A percentile compares a stretch with the other conserved stretches of the same genome.
Evolutionary conservation across 2,113 vertebrate genomes (phyloP).

Genomic region (Oceanites oceanicus): DNA sequence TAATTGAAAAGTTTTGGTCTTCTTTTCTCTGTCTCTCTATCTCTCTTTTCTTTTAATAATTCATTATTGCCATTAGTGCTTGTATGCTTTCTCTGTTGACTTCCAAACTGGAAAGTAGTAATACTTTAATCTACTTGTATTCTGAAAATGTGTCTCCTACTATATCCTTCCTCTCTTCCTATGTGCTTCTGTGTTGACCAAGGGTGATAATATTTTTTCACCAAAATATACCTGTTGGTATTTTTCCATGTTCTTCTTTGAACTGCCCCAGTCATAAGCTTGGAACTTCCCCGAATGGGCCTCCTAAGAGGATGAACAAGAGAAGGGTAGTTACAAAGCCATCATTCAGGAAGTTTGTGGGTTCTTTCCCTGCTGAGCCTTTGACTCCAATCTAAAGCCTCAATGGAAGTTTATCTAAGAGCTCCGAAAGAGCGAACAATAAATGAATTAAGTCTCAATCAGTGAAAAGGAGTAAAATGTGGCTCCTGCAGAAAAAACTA

Average conservation of each 20-base stretch:
- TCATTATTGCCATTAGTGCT: not conserved
- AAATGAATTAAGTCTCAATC: not conserved
- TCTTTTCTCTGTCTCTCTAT: not conserved
- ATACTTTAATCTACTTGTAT: not conserved
- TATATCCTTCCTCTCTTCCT: not conserved
- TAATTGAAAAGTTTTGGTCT: not conserved
- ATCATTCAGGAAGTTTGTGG: not conserved
- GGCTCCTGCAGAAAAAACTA: not conserved
- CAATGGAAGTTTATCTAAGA: not conserved
- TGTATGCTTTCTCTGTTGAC: not conserved
- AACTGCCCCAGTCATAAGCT: constrained; percentile 47
- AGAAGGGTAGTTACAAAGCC: not conserved
- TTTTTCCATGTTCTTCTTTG: constrained; percentile 24
- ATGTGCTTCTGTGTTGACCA: not conserved
- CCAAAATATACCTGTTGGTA: constrained; percentile 16
- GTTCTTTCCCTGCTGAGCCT: not conserved
- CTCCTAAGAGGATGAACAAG: not conserved
- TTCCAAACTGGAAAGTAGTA: not conserved
- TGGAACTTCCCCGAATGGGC: not conserved
- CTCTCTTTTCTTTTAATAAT: not conserved
- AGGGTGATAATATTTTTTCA: not conserved
- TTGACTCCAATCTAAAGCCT: not conserved
- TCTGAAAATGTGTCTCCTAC: not conserved
- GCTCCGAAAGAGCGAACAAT: not conserved
- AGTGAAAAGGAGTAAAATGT: not conserved